Percentiles rank a stretch among this genome's conserved stretches.
phyloP scores from a whole-genome alignment of 1,140 invertebrate species.

The Ladona fulva region DNA sequence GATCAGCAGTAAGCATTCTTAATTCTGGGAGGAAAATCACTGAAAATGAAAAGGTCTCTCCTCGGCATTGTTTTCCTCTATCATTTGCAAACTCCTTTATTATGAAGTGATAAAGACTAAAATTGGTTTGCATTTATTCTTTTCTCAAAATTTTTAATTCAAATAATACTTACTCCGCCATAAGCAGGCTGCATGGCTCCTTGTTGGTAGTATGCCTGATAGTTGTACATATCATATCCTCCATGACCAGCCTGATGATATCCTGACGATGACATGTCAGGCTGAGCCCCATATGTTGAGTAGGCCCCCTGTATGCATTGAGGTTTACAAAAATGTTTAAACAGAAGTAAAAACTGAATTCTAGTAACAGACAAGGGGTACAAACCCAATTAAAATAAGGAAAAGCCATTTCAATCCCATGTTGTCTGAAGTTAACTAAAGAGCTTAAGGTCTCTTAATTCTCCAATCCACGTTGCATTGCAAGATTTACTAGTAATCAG shows the following conservation, averaged over 20 bases:
- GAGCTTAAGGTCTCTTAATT: background rate
- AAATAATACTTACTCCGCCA: background rate
- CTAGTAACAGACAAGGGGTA: background rate
- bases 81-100: background rate
- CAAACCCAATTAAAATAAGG: background rate
- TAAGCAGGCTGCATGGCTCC: background rate
- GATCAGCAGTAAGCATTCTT: background rate
- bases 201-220: background rate
- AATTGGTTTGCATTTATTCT: background rate
- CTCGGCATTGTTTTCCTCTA: background rate
- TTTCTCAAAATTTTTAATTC: background rate
- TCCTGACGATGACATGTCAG: background rate
- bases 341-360: background rate
- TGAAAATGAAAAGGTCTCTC: slow-evolving; percentile 9
- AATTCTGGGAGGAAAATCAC: slow-evolving; percentile 5
- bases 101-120: background rate
- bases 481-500: background rate
- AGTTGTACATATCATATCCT: slow-evolving; percentile 10
- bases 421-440: background rate
- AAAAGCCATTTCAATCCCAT: slow-evolving; percentile 4
- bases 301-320: background rate
- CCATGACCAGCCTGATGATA: background rate
- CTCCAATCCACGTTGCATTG: background rate
- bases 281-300: background rate
- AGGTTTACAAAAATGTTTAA: background rate